A percentile compares a stretch with the other conserved stretches of the same genome.
Evolutionary conservation across 2,113 vertebrate species (phyloP).

Genomic region (Leiothrix lutea): DNA sequence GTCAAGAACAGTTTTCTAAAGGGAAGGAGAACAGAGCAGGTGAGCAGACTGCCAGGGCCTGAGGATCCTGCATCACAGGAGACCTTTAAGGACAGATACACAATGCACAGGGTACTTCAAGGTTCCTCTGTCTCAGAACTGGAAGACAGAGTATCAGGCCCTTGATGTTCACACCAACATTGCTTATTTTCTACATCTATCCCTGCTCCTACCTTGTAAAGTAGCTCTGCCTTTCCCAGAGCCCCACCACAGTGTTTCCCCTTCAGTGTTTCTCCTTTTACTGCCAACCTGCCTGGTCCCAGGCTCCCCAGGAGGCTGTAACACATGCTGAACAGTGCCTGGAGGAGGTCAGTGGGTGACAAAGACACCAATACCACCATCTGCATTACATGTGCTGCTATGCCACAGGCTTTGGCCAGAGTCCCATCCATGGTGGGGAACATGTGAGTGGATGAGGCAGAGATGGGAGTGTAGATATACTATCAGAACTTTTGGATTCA

Average conservation of each 20-base stretch:
- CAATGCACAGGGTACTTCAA: neutral
- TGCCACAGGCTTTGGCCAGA: constrained; percentile 3
- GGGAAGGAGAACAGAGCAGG: neutral
- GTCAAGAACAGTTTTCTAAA: neutral
- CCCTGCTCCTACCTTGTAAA: neutral
- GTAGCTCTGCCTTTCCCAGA: neutral
- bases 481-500: neutral
- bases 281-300: neutral
- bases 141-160: neutral
- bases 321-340: neutral
- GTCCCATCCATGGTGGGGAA: neutral
- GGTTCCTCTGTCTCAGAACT: neutral
- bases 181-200: neutral
- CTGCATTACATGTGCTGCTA: neutral
- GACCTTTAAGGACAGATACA: neutral
- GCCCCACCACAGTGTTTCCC: fast-evolving
- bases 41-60: neutral
- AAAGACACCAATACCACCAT: neutral
- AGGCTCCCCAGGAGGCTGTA: neutral
- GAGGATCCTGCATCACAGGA: neutral
- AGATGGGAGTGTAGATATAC: constrained; percentile 8
- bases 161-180: neutral
- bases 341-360: neutral
- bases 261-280: neutral
- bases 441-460: neutral